Conservation (phyloP, 2,797 vertebrate genomes). For the Harpagifer antarcticus region DNA sequence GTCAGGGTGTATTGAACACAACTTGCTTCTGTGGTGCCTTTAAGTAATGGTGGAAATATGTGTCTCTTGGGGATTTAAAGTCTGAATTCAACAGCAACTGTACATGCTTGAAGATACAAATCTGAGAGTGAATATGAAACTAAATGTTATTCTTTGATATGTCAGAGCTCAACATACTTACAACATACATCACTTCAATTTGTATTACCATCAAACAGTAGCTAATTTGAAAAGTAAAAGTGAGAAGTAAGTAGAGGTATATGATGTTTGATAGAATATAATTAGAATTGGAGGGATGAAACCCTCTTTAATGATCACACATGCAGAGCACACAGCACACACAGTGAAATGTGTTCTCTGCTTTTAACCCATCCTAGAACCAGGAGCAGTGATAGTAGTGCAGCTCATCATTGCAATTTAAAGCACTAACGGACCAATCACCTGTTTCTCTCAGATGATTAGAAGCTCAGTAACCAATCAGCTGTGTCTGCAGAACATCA, state of each 20-base stretch:
- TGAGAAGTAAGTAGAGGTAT: background rate
- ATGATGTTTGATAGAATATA: background rate
- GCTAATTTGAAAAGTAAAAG: background rate
- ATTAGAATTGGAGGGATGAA: no score
- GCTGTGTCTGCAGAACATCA: slow-evolving; percentile 1
- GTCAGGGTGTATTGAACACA: no score
- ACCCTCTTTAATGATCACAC: no score
- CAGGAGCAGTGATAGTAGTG: no score
- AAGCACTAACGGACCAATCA: background rate
- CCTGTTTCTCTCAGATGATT: no score
- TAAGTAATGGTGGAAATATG: background rate
- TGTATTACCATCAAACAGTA: background rate
- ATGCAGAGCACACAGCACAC: no score
- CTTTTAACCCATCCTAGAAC: no score
- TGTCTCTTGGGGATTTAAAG: background rate
- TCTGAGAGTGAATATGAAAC: background rate
- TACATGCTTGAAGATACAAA: background rate
- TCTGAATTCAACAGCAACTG: background rate
- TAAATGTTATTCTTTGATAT: background rate
- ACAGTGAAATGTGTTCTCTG: no score
- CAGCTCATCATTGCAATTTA: background rate
- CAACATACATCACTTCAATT: background rate
- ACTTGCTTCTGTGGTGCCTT: no score
- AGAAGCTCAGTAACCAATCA: background rate
- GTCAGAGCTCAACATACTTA: background rate